A percentile compares a stretch with the other conserved stretches of the same genome.
Conservation (phyloP, 2,888 invertebrate genomes). For the Caenorhabditis sp. region DNA sequence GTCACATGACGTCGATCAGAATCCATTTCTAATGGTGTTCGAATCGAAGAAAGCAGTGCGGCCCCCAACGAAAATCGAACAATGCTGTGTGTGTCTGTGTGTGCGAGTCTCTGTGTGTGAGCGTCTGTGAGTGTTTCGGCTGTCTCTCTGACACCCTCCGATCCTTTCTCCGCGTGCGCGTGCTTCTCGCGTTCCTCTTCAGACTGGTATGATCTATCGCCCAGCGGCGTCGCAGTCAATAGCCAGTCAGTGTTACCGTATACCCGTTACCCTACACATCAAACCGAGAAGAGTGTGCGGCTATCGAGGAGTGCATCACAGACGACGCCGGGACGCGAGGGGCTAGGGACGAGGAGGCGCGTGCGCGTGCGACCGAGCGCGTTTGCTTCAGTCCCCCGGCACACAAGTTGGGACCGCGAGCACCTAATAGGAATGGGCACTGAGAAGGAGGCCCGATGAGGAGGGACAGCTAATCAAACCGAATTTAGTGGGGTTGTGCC, state of each 20-base stretch:
- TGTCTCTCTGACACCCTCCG: conserved; percentile 5
- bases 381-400: not conserved
- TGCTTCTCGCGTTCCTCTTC: not conserved
- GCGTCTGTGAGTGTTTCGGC: conserved; percentile 11
- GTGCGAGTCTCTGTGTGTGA: not conserved
- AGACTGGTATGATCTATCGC: not conserved
- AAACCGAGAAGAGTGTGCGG: not conserved
- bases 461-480: conserved; percentile 42
- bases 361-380: conserved; percentile 24
- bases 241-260: conserved; percentile 13
- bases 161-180: conserved; percentile 3
- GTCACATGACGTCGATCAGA: conserved; percentile 24
- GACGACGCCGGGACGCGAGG: not conserved
- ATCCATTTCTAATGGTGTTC: conserved; percentile 26
- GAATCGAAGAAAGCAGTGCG: conserved; percentile 22
- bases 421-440: conserved; percentile 14
- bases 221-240: conserved; percentile 1
- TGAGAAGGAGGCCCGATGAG: conserved; percentile 4
- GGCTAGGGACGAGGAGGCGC: not conserved
- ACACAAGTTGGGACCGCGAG: not conserved
- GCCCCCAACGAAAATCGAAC: conserved; percentile 24
- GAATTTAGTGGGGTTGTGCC: conserved; percentile 11
- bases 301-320: not conserved
- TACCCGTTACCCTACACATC: conserved; percentile 22
- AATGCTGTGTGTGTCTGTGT: conserved; percentile 25